Evolutionary conservation across 2,113 vertebrate species (phyloP).

Genomic region (Candoia aspera): DNA sequence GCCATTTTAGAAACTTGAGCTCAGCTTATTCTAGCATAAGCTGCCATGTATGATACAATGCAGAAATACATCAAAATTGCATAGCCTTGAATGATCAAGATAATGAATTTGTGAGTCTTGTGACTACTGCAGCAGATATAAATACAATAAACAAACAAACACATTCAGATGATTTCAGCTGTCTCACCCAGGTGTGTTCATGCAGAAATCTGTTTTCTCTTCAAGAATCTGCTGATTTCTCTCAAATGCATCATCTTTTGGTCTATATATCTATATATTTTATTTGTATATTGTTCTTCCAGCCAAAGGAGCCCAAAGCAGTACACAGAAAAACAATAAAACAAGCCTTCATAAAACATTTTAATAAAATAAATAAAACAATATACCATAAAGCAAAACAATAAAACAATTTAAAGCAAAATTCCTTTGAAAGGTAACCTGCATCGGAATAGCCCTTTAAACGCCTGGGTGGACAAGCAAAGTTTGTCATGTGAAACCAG

Average conservation of each 20-base stretch:
- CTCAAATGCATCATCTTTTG: not conserved
- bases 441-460: not conserved
- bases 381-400: not conserved
- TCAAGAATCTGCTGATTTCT: not conserved
- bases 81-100: not conserved
- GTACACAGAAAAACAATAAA: not conserved
- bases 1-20: not conserved
- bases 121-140: not conserved
- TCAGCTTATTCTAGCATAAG: not conserved
- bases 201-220: not conserved
- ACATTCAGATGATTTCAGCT: not conserved
- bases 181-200: not conserved
- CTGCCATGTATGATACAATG: not conserved
- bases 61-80: not conserved
- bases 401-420: not conserved
- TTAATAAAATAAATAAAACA: not conserved
- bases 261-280: not conserved
- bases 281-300: not conserved
- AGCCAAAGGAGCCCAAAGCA: not conserved
- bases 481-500: not conserved
- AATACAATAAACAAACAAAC: not conserved
- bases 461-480: not conserved
- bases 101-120: not conserved
- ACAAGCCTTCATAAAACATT: too few relatives aligned
- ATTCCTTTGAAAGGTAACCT: not conserved